Percentiles rank a stretch among this genome's conserved stretches.
Conservation (phyloP, 2,113 vertebrate species). For the Bambusicola thoracicus region DNA sequence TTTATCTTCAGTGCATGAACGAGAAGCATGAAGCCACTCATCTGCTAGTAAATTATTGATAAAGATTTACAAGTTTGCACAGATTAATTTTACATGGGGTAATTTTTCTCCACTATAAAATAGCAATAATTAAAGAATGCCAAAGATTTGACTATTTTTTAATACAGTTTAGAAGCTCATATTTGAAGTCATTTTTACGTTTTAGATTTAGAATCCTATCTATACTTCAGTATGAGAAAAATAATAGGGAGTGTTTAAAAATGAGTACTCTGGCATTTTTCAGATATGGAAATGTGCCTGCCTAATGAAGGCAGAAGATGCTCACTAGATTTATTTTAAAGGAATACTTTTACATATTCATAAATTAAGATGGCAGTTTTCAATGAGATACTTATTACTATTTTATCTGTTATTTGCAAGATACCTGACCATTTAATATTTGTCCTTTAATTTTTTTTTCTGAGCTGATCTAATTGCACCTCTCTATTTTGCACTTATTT, state of each 20-base stretch:
- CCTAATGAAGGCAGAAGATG: slow-evolving; percentile 48
- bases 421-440: slow-evolving; percentile 77
- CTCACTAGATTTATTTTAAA: slow-evolving; percentile 61
- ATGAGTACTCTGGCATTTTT: slow-evolving; percentile 29
- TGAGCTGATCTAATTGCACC: slow-evolving; percentile 79
- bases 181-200: neutral
- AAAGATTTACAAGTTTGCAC: slow-evolving; percentile 65
- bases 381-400: slow-evolving; percentile 50
- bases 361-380: slow-evolving; percentile 60
- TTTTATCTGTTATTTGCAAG: slow-evolving; percentile 72
- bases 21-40: slow-evolving; percentile 47
- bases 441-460: slow-evolving; percentile 72
- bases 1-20: slow-evolving; percentile 13
- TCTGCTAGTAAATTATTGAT: slow-evolving; percentile 62
- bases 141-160: slow-evolving; percentile 44
- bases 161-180: slow-evolving; percentile 10
- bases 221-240: slow-evolving; percentile 8
- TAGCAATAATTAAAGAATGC: slow-evolving; percentile 29
- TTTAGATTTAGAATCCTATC: slow-evolving; percentile 3
- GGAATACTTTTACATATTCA: slow-evolving; percentile 32
- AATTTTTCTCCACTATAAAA: slow-evolving; percentile 53
- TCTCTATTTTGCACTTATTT: slow-evolving; percentile 84
- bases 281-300: slow-evolving; percentile 52
- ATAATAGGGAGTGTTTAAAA: slow-evolving; percentile 1
- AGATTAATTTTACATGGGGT: slow-evolving; percentile 67